Evolutionary conservation across 2,888 invertebrate genomes (phyloP).

Genomic region (Peribatodes rhomboidaria): DNA sequence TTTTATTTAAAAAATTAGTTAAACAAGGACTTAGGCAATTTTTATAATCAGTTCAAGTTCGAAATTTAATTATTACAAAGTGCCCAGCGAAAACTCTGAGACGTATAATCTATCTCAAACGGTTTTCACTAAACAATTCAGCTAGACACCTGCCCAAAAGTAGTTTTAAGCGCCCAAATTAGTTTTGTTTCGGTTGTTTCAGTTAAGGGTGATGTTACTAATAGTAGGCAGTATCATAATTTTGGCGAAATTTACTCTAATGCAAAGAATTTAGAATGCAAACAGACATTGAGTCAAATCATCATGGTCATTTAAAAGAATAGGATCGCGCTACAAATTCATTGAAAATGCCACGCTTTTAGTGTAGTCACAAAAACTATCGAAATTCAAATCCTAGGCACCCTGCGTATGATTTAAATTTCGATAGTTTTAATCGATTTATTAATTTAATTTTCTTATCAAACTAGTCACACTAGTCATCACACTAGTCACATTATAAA

Average conservation of each 20-base stretch:
- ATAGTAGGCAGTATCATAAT: constrained; percentile 13
- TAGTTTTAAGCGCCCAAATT: constrained; percentile 30
- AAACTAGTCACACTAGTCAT: no score
- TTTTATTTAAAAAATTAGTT: no score
- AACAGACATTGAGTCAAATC: no score
- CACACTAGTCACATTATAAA: no score
- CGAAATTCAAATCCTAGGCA: no score
- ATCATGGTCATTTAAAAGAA: no score
- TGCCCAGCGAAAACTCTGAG: background rate
- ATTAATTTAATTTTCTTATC: no score
- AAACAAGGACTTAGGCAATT: constrained; percentile 1
- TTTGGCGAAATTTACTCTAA: background rate
- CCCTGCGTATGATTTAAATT: no score
- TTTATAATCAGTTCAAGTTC: background rate
- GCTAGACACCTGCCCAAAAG: constrained; percentile 22
- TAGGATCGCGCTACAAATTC: no score
- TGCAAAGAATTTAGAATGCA: background rate
- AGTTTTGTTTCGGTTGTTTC: constrained; percentile 29
- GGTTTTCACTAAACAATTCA: constrained; percentile 31
- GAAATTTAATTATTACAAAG: constrained; percentile 16
- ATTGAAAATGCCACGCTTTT: no score
- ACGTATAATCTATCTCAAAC: constrained; percentile 10
- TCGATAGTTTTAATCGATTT: no score
- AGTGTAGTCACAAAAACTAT: no score
- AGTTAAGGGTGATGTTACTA: constrained; percentile 16